Conservation (phyloP, 2,113 vertebrate species). For the Thryonomys swinderianus region DNA sequence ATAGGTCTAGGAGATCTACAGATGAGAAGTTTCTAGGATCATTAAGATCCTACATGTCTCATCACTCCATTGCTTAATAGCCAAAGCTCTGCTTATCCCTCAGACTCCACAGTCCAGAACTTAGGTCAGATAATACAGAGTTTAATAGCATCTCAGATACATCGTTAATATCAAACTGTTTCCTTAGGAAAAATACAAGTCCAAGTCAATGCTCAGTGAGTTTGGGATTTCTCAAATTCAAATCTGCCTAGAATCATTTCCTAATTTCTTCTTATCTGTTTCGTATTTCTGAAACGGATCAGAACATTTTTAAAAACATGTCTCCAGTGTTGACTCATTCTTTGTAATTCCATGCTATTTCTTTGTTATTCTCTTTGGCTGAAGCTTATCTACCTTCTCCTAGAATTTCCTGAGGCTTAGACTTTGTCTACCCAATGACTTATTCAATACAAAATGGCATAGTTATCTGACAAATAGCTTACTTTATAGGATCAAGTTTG, state of each 20-base stretch:
- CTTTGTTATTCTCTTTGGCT: constrained; percentile 47
- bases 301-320: not conserved
- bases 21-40: not conserved
- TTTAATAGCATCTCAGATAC: not conserved
- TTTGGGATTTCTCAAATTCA: constrained; percentile 2
- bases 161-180: constrained; percentile 1
- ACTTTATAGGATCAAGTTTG: not conserved
- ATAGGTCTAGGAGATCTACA: not conserved
- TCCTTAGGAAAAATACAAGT: constrained; percentile 39
- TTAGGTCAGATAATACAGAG: not conserved
- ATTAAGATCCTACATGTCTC: not conserved
- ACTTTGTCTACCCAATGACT: not conserved
- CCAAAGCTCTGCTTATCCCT: not conserved
- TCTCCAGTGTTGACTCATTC: constrained; percentile 47
- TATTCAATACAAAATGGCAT: not conserved
- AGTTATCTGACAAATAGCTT: not conserved
- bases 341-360: constrained; percentile 21
- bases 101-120: not conserved
- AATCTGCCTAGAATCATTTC: not conserved
- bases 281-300: constrained; percentile 19
- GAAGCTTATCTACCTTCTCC: constrained; percentile 39
- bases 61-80: not conserved
- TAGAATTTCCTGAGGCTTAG: constrained; percentile 40
- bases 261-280: not conserved
- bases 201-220: not conserved